Base-by-base conservation (phyloP, 1,140 invertebrate species). In the Pachypeltis micranthus region DNA sequence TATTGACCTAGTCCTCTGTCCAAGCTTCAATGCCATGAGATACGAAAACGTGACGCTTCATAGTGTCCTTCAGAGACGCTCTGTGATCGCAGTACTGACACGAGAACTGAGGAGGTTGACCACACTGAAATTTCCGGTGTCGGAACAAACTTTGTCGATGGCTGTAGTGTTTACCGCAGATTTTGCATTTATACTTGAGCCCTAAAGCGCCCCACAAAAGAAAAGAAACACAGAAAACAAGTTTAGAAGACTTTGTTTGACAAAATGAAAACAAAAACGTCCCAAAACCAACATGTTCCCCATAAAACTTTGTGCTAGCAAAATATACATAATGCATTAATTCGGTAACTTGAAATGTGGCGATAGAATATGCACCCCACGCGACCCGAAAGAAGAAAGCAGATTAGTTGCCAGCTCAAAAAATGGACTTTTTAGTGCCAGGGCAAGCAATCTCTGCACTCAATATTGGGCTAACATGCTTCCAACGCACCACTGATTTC, bases 51-150 rank as follows among this genome's bases (percentile, higher is more conserved):
- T 78, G 77, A 24, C 75, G 74, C 55, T 77, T 77, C 0, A 78
- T 66, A 55, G 77, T 78, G 10, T 76, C 70, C 64, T 77, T 76
- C 56, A 77, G 77, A 24, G 77, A 77, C 12, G 76, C 76, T 55
- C 74, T 77, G 64, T 76, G 76, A 10, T 72, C 10, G 47, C 63
- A 65, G 14, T 44, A 60, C 25, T 54, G 47, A 34, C 66, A 67
- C 44, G 44, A 21, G 44, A 65, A 67, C 14, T 29, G 29, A 44
- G 19, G 59, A 21, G 34, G 7, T 44, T 47, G 10, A 31, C 12
- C 26, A 19, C 44, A 47, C 25, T 44, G 25, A 21, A 31, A 44
- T 12, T 44, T 47, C 34, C 31, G n/a, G 34, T 61, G 59, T n/a
- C 59, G n/a, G n/a, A 23, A 44, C 12, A 61, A 39, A 19, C 29